Conservation (phyloP, 2,888 invertebrate genomes). For the Zaprionus obscuricornis region DNA sequence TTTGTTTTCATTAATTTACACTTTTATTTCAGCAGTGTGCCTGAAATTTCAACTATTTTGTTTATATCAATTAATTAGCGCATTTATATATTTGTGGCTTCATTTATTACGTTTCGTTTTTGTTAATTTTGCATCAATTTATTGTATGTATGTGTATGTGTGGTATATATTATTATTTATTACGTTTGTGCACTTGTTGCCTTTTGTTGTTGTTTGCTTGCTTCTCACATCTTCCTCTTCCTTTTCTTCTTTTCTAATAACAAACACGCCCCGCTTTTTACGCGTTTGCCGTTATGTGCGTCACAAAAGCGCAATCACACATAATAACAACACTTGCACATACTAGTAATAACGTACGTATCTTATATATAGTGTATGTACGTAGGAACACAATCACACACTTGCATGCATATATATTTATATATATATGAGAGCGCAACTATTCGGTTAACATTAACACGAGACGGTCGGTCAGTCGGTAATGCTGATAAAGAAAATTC, state of each 20-base stretch:
- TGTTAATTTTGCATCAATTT: constrained; percentile 16
- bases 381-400: constrained; percentile 19
- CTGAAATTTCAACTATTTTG: constrained; percentile 29
- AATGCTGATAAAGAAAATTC: constrained; percentile 39
- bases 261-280: constrained; percentile 67
- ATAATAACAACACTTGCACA: constrained; percentile 23
- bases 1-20: constrained; percentile 34
- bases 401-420: background rate
- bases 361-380: too few species aligned
- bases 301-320: constrained; percentile 40
- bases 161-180: constrained; percentile 17
- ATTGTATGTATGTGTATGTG: constrained; percentile 6
- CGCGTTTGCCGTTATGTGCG: constrained; percentile 49
- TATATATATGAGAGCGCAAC: too few species aligned
- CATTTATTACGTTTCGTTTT: constrained; percentile 16
- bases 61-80: constrained; percentile 46
- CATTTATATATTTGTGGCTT: constrained; percentile 20
- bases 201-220: constrained; percentile 23
- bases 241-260: constrained; percentile 24
- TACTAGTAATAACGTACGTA: background rate
- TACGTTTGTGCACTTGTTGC: constrained; percentile 29
- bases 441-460: constrained; percentile 13
- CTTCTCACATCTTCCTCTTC: constrained; percentile 1
- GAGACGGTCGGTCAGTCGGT: constrained; percentile 49
- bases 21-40: constrained; percentile 25